Evolutionary conservation across 1,140 invertebrate species (phyloP), one percentile per base, ranked within the genome.

Genomic region (Aphaenogaster ashmeadi): DNA sequence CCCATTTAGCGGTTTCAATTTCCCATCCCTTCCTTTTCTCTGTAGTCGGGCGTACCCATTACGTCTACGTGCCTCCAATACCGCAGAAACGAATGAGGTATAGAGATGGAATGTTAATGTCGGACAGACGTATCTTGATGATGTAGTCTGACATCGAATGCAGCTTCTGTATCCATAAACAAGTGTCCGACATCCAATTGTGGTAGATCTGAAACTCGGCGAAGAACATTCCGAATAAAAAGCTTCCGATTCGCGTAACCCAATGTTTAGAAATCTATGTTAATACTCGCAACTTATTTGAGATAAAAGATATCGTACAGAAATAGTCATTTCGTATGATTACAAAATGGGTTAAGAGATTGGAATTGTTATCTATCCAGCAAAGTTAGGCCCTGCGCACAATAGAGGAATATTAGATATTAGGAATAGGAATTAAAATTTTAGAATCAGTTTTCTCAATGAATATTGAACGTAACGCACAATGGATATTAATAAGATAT

Each of bases 1-100:
- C 67, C 71, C 89, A 92, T 92, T 93, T 91, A 87, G 77, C 66
- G 62, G 84, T 78, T 91, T 91, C 89, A 91, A 92, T 93, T 93
- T 72, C 80, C 79, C 84, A 89, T 93, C 85, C 69, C 85, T 71
- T 36, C n/a, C 56, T 36, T 69, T 64, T 75, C 50, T 38, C 15
- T 44, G 8, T 58, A 33, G 7, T 54, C 21, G 58, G n/a, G 36
- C 9, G 58, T 36, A 56, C 27, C 60, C 75, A 78, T 86, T 84
- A 71, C 78, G 86, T 92, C 72, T 89, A 81, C 74, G 81, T 60
- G 75, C 88, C 85, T 91, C 80, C 88, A 92, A 91, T 93, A 93
- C 90, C 56, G 66, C 83, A 88, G 88, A 93, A 92, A 88, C 86
- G 86, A 87, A 44, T 52, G 78, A 91, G 64, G 36, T 67, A 88